phyloP scores from a whole-genome alignment of 2,113 vertebrate genomes.

The Neodon shergylaensis region DNA sequence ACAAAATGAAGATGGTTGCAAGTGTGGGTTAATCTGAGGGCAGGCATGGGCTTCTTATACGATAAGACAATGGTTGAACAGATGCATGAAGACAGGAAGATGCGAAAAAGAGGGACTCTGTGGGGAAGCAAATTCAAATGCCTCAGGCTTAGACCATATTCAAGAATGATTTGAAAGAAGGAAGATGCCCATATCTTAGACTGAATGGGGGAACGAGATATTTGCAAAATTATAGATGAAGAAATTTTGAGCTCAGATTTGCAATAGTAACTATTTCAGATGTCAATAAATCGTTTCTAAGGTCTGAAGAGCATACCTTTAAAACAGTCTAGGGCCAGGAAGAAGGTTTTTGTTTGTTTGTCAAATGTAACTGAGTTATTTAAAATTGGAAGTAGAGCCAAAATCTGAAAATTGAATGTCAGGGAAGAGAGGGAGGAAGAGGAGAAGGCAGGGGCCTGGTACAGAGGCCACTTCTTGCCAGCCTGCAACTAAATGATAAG shows the following conservation, averaged over 20 bases:
- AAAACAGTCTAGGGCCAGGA: not conserved
- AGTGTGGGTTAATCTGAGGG: not conserved
- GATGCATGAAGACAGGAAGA: not conserved
- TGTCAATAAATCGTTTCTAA: not conserved
- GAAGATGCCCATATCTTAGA: not conserved
- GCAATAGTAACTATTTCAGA: not conserved
- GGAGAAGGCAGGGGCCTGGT: too few relatives aligned
- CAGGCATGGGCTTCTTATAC: not conserved
- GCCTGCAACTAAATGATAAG: not conserved
- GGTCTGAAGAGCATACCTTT: not conserved
- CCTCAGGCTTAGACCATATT: not conserved
- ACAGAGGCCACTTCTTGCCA: not conserved
- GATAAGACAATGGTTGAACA: not conserved
- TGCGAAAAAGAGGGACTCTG: not conserved
- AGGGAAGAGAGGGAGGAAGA: accelerated
- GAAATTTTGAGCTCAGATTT: not conserved
- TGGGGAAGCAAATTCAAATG: not conserved
- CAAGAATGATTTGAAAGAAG: not conserved
- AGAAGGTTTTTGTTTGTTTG: not conserved
- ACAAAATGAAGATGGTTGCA: not conserved
- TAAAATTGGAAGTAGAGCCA: not conserved
- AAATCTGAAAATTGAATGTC: not conserved
- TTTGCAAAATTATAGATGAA: not conserved
- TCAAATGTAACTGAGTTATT: not conserved
- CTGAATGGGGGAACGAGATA: not conserved